phyloP scores from a whole-genome alignment of 2,888 invertebrate genomes.

The Pollenia labialis region DNA sequence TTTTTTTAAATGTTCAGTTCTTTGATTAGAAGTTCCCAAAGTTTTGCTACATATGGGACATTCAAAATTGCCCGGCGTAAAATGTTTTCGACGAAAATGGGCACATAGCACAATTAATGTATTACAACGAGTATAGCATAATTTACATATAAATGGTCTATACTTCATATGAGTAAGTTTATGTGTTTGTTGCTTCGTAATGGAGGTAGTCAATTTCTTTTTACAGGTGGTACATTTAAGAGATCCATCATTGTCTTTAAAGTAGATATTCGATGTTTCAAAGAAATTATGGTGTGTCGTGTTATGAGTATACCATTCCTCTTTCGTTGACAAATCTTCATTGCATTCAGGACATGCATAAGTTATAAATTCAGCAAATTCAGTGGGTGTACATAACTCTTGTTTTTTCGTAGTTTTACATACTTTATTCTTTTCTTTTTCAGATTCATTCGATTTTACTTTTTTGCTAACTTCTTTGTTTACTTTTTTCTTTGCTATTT shows the following conservation, averaged over 20 bases:
- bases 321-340: constrained; percentile 48
- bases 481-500: too few species aligned
- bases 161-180: constrained; percentile 71
- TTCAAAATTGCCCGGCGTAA: constrained; percentile 53
- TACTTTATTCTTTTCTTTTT: neutral
- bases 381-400: constrained; percentile 19
- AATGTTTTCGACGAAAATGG: constrained; percentile 69
- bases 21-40: constrained; percentile 52
- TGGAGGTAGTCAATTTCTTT: constrained; percentile 17
- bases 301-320: constrained; percentile 67
- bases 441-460: neutral
- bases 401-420: constrained; percentile 3
- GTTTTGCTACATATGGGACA: constrained; percentile 56
- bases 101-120: constrained; percentile 53
- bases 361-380: constrained; percentile 65
- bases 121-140: constrained; percentile 63
- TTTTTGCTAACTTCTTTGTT: neutral
- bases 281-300: constrained; percentile 66
- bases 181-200: constrained; percentile 59
- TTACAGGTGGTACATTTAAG: constrained; percentile 64
- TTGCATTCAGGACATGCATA: constrained; percentile 74
- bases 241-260: constrained; percentile 42
- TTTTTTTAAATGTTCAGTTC: constrained; percentile 61
- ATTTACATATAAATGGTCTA: constrained; percentile 68
- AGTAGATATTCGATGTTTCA: constrained; percentile 43